These are phyloP conservation scores for Pogonognathellus flavescens DNA, from an alignment of 1,140 invertebrate species.

Conservation along the genomic window DNA sequence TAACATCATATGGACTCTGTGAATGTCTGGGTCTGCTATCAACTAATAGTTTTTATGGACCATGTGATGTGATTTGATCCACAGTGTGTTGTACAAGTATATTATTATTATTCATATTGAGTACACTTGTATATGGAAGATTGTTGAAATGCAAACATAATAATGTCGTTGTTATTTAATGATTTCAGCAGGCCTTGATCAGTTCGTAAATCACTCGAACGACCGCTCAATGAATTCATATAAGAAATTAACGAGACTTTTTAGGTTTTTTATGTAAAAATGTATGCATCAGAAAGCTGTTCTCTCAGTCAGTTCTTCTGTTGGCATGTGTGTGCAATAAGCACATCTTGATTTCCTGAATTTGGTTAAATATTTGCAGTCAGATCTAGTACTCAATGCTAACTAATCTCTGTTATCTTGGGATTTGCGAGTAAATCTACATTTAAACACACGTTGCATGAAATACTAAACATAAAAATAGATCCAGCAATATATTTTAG, in stretches of 20 bases:
- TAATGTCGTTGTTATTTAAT: slow-evolving; percentile 40
- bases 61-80: no score
- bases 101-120: no score
- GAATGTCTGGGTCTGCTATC: no score
- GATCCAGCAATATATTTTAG: no score
- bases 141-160: slow-evolving; percentile 33
- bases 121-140: no score
- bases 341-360: slow-evolving; percentile 46
- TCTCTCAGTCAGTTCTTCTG: no score
- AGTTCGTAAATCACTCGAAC: slow-evolving; percentile 53
- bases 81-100: no score
- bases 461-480: no score
- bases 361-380: slow-evolving; percentile 28
- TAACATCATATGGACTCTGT: no score
- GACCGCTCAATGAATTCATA: slow-evolving; percentile 31
- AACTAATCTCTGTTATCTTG: background rate
- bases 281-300: background rate
- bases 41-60: no score
- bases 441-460: no score
- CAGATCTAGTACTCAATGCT: background rate
- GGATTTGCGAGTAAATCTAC: background rate
- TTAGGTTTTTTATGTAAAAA: slow-evolving; percentile 21
- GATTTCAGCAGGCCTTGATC: slow-evolving; percentile 52
- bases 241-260: slow-evolving; percentile 41
- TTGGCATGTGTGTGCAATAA: slow-evolving; percentile 18